Percentiles rank a stretch among this genome's conserved stretches.
Evolutionary conservation across 2,797 vertebrate genomes (phyloP).

Genomic region (Sus cebifrons): DNA sequence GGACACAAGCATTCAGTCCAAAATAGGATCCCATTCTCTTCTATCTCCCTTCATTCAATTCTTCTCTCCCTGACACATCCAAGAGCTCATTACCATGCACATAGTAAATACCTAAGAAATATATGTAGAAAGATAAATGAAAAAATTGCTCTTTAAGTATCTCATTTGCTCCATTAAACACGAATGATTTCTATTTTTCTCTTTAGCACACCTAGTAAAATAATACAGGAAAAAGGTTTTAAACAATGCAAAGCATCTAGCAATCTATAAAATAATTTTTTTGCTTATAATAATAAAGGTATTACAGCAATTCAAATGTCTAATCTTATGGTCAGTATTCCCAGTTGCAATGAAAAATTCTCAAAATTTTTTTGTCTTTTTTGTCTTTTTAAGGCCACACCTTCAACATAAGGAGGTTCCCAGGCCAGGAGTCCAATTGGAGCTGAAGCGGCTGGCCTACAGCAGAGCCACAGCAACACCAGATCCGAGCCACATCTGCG

Average conservation of each 20-base stretch:
- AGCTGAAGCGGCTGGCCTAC: too few species aligned
- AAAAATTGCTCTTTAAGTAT: constrained; percentile 33
- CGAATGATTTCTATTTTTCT: constrained; percentile 37
- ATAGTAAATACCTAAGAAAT: constrained; percentile 12
- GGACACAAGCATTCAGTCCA: neutral
- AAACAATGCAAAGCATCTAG: constrained; percentile 22
- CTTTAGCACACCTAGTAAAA: neutral
- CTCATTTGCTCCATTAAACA: neutral
- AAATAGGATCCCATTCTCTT: neutral
- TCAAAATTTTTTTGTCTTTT: neutral
- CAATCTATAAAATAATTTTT: constrained; percentile 41
- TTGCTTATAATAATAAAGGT: neutral
- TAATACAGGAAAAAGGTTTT: neutral
- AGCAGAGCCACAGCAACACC: too few species aligned
- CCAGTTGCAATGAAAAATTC: constrained; percentile 62
- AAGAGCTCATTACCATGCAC: constrained; percentile 6
- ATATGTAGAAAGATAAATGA: constrained; percentile 10
- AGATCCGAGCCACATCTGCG: too few species aligned
- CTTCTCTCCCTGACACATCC: neutral
- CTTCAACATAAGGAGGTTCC: too few species aligned
- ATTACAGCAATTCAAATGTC: constrained; percentile 8
- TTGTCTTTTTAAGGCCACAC: too few species aligned
- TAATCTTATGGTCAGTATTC: constrained; percentile 50
- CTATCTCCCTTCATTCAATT: neutral
- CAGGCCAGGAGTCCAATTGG: too few species aligned